Base-by-base conservation (phyloP, 1,140 invertebrate genomes). In the Condylostylus longicornis region DNA sequence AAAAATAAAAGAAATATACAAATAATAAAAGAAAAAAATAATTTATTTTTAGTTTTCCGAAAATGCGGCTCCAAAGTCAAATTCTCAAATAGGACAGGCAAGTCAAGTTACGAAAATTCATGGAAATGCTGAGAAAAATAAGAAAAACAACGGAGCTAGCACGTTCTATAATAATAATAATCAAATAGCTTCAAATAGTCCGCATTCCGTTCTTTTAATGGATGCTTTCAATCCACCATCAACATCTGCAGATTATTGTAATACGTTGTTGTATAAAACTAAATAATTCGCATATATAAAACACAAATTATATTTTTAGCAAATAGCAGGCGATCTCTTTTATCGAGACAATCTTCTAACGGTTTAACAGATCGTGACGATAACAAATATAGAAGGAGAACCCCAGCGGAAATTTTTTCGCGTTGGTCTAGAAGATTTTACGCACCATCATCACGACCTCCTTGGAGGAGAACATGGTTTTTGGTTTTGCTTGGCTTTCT, bases 121-220 rank as follows among this genome's bases (percentile, higher is more conserved):
- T 42, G 36, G 48, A 48, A 45, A 42, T 43, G 42, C 14, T 20
- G 46, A 44, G 29, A 18, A 58, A 30, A 47, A 53, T 18, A 41
- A 42, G 15, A 58, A 58, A 40, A 34, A 43, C 1, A 58, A 58
- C 32, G 52, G 51, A 10, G 38, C 27, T 15, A 12, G n/a, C n/a
- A n/a, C n/a, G 23, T 4, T 44, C 35, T 18, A 18, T 35, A 10
- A 33, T 22, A 23, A 42, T 22, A 37, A 49, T 15, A 31, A 46
- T 22, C 35, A 42, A 42, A 35, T 30, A 40, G 15, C n/a, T n/a
- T n/a, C n/a, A 10, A 42, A 43, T 4, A 58, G 46, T 48, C 56
- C 56, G 47, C 56, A 59, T 58, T 59, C 55, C 45, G 55, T 58
- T 18, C 47, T 58, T n/a, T 32, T 58, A 14, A 58, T 58, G 54